Conservation (phyloP, 2,797 vertebrate species). For the Rhinoraja longicauda region DNA sequence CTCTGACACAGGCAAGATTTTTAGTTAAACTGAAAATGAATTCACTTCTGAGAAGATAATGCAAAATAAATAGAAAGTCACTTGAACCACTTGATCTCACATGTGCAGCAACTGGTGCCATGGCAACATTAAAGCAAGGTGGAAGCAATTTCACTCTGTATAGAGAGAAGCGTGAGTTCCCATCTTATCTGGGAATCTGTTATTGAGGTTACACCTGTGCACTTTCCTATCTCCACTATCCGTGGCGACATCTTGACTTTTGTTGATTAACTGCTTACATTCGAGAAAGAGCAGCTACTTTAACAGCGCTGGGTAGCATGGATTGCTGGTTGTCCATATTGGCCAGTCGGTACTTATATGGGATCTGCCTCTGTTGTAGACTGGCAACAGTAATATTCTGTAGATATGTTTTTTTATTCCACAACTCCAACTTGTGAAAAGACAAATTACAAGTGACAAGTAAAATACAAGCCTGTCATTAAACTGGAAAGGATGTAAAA, state of each 20-base stretch:
- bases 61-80: slow-evolving; percentile 24
- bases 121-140: slow-evolving; percentile 11
- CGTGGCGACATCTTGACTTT: neutral
- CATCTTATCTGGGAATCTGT: neutral
- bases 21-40: slow-evolving; percentile 11
- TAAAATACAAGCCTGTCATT: no score
- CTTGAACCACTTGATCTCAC: slow-evolving; percentile 9
- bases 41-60: slow-evolving; percentile 5
- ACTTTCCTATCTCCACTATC: neutral
- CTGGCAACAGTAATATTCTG: neutral
- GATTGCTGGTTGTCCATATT: neutral
- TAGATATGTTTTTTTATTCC: neutral
- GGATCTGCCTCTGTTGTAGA: neutral
- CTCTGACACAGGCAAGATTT: neutral
- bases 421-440: neutral
- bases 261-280: neutral
- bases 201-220: slow-evolving; percentile 27
- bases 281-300: neutral
- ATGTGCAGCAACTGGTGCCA: neutral
- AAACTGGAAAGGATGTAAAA: no score
- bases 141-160: slow-evolving; percentile 1
- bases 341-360: neutral
- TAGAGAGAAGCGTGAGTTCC: neutral
- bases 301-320: neutral
- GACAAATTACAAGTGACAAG: no score